Percentiles rank a stretch among this genome's conserved stretches.
Evolutionary conservation across 2,888 invertebrate species (phyloP).

Genomic region (Erebia epiphron): DNA sequence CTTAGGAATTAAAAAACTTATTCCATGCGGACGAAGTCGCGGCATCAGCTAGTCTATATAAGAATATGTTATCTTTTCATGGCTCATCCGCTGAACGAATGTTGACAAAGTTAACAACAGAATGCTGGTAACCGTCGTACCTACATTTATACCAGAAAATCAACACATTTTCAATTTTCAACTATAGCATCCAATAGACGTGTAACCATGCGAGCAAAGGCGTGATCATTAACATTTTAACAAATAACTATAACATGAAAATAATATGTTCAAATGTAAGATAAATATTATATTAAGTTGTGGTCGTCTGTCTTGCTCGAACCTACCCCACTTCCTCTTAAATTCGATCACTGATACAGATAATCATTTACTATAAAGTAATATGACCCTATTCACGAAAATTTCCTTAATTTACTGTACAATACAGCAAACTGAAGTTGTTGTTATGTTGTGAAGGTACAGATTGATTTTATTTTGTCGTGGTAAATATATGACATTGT

Average conservation of each 20-base stretch:
- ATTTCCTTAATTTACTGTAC: constrained; percentile 48
- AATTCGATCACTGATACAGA: constrained; percentile 44
- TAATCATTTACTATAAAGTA: constrained; percentile 46
- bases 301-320: background rate
- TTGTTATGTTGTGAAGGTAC: constrained; percentile 1
- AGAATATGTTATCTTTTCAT: too few species aligned
- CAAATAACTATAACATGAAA: background rate
- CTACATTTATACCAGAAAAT: too few species aligned
- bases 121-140: too few species aligned
- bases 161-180: too few species aligned
- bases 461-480: constrained; percentile 21
- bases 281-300: background rate
- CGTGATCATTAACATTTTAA: background rate
- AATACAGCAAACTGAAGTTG: constrained; percentile 34
- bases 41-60: too few species aligned
- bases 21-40: too few species aligned
- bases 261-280: background rate
- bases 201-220: background rate
- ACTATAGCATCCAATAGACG: too few species aligned
- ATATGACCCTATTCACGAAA: constrained; percentile 51
- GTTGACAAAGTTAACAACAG: too few species aligned
- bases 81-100: too few species aligned
- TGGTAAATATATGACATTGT: constrained; percentile 13
- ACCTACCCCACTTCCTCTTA: constrained; percentile 33
- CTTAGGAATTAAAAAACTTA: too few species aligned